Percentiles rank a stretch among this genome's conserved stretches.
phyloP scores from a whole-genome alignment of 2,888 invertebrate species.

The Andrena minutula region DNA sequence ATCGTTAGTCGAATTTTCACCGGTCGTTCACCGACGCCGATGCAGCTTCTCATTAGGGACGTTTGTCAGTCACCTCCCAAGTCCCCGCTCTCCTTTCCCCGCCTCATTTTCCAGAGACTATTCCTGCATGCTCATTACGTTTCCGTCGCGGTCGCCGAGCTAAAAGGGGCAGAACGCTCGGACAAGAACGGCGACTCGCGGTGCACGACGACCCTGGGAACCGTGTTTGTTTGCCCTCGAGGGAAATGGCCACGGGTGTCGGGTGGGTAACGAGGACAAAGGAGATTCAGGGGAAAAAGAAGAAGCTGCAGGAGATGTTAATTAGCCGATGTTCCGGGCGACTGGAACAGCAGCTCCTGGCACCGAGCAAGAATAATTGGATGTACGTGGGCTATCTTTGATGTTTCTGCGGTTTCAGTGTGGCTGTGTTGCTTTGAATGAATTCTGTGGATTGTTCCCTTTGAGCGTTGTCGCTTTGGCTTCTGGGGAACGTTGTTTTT shows the following conservation, averaged over 20 bases:
- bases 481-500: background rate
- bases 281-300: background rate
- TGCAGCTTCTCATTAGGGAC: conserved; percentile 76
- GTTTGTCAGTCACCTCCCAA: conserved; percentile 77
- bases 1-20: conserved; percentile 66
- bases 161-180: conserved; percentile 51
- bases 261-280: conserved; percentile 43
- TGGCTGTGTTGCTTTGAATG: background rate
- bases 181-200: conserved; percentile 45
- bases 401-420: background rate
- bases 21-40: conserved; percentile 27
- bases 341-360: background rate
- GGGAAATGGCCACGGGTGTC: conserved; percentile 9
- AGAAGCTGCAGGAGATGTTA: conserved; percentile 9
- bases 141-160: conserved; percentile 44
- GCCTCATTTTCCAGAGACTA: conserved; percentile 75
- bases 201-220: conserved; percentile 13
- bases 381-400: background rate
- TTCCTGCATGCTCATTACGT: conserved; percentile 75
- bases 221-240: conserved; percentile 47
- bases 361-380: conserved; percentile 10
- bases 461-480: background rate
- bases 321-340: conserved; percentile 14
- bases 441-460: background rate
- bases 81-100: background rate